Evolutionary conservation across 2,888 invertebrate genomes (phyloP).

Genomic region (Caenorhabditis angaria): DNA sequence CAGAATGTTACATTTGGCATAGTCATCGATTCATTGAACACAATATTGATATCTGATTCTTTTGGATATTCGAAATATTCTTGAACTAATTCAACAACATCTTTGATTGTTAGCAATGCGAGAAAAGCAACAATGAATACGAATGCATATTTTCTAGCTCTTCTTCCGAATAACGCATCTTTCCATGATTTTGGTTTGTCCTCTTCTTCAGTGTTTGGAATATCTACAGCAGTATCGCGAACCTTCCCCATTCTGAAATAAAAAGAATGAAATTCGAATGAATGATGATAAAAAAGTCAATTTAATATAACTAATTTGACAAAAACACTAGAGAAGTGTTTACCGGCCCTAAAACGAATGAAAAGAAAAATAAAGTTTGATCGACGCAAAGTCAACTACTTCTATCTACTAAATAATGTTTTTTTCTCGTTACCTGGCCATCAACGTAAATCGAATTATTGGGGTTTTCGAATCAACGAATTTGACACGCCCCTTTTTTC

Average conservation of each 20-base stretch:
- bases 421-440: neutral
- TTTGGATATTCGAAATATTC: conserved; percentile 67
- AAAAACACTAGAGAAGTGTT: conserved; percentile 6
- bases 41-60: conserved; percentile 69
- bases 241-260: conserved; percentile 47
- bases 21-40: conserved; percentile 70
- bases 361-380: too few relatives aligned
- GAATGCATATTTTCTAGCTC: conserved; percentile 64
- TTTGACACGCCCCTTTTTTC: neutral
- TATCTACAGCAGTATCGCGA: conserved; percentile 26
- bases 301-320: neutral
- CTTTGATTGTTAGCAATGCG: conserved; percentile 68
- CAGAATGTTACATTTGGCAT: conserved; percentile 71
- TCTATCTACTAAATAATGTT: too few relatives aligned
- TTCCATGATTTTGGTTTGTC: conserved; percentile 50
- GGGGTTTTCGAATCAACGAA: neutral
- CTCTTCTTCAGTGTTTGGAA: conserved; percentile 25
- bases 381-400: neutral
- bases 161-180: conserved; percentile 57
- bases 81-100: conserved; percentile 65
- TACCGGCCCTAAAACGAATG: too few relatives aligned
- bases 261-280: neutral
- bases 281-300: neutral
- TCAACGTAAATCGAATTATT: conserved; percentile 12
- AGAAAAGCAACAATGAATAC: conserved; percentile 67